phyloP scores from a whole-genome alignment of 2,797 vertebrate genomes.

The Myotis pilosus region DNA sequence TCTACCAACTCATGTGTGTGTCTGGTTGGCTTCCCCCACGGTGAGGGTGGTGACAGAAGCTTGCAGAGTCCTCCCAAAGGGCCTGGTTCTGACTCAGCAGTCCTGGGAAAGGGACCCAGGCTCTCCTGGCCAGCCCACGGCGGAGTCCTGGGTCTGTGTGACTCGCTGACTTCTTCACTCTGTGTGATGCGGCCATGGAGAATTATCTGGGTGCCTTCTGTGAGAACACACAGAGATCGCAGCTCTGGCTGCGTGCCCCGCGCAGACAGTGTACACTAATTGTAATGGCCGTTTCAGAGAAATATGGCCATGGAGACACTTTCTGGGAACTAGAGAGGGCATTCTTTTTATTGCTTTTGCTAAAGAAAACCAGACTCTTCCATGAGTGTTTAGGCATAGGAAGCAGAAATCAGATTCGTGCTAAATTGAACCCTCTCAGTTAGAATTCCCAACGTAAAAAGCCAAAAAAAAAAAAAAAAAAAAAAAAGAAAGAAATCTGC shows the following conservation, averaged over 20 bases:
- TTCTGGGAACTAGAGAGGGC: neutral
- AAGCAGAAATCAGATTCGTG: neutral
- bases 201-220: neutral
- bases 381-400: neutral
- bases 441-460: neutral
- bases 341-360: constrained; percentile 14
- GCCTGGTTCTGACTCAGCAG: neutral
- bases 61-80: neutral
- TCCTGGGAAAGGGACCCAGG: neutral
- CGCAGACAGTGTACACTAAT: neutral
- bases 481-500: neutral
- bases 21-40: neutral
- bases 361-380: constrained; percentile 19
- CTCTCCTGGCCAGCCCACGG: neutral
- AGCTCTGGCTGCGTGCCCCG: neutral
- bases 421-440: neutral
- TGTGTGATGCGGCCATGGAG: neutral
- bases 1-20: constrained; percentile 17
- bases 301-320: neutral
- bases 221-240: neutral
- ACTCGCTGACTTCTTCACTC: neutral
- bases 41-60: neutral
- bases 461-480: neutral
- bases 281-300: constrained; percentile 37
- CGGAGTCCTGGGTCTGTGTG: neutral